Evolutionary conservation across 2,797 vertebrate genomes (phyloP).

Genomic region (Spheniscus humboldti): DNA sequence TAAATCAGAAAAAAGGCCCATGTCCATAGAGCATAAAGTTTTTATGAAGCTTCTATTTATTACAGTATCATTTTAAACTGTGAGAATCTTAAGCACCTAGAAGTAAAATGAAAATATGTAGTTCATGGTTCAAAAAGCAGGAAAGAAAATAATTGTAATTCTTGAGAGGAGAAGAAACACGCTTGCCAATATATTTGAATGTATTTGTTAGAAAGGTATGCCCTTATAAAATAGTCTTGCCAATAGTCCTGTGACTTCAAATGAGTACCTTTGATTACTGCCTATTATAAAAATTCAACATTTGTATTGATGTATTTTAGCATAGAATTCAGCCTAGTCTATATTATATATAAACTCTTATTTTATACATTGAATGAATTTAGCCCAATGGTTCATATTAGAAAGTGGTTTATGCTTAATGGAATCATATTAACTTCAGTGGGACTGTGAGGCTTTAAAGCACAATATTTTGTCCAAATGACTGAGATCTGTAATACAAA

Average conservation of each 20-base stretch:
- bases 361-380: constrained; percentile 7
- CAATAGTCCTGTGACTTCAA: background rate
- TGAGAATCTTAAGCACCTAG: background rate
- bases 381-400: background rate
- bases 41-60: background rate
- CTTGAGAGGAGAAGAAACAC: background rate
- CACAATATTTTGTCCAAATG: constrained; percentile 26
- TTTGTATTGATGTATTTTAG: constrained; percentile 11
- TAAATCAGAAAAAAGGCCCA: background rate
- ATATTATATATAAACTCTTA: background rate
- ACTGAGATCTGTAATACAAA: constrained; percentile 16
- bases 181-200: background rate
- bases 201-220: background rate
- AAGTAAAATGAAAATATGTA: background rate
- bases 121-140: background rate
- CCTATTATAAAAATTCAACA: background rate
- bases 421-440: constrained; percentile 29
- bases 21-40: background rate
- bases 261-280: constrained; percentile 16
- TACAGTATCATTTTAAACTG: background rate
- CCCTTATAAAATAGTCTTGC: background rate
- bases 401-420: constrained; percentile 5
- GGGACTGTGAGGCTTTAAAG: background rate
- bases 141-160: background rate
- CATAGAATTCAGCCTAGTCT: background rate